A percentile compares a stretch with the other conserved stretches of the same genome.
These are phyloP conservation scores for Nephotettix cincticeps DNA, from an alignment of 1,140 invertebrate species.

Conservation along the genomic window DNA sequence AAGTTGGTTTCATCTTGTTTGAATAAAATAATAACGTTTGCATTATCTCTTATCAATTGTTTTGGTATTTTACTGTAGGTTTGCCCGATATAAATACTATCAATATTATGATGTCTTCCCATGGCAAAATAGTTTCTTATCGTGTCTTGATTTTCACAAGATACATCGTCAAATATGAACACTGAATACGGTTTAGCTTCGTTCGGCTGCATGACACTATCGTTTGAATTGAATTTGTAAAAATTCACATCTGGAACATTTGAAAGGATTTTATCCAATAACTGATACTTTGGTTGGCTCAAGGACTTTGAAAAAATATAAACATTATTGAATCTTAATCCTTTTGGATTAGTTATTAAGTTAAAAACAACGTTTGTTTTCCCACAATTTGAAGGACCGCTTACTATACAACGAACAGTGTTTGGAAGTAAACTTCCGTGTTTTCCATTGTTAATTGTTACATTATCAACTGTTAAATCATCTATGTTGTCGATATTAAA, in stretches of 20 bases:
- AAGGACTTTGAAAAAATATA: constrained; percentile 47
- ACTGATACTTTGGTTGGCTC: constrained; percentile 45
- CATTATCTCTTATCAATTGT: constrained; percentile 47
- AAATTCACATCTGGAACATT: constrained; percentile 34
- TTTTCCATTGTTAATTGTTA: constrained; percentile 10
- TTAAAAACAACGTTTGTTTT: no score
- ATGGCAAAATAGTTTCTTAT: constrained; percentile 44
- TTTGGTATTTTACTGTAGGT: constrained; percentile 46
- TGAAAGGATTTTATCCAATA: constrained; percentile 40
- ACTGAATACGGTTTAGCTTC: constrained; percentile 29
- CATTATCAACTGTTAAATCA: background rate
- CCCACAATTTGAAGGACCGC: constrained; percentile 43
- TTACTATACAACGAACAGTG: constrained; percentile 41
- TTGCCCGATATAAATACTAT: constrained; percentile 48
- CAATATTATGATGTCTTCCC: constrained; percentile 44
- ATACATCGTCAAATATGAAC: no score
- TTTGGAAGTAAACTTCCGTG: constrained; percentile 38
- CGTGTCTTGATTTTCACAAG: no score
- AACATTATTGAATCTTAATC: constrained; percentile 46
- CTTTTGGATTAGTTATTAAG: constrained; percentile 42
- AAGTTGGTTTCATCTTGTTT: constrained; percentile 48
- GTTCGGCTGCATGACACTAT: constrained; percentile 30
- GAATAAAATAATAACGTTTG: constrained; percentile 47
- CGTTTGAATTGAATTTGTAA: constrained; percentile 19
- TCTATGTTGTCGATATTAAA: background rate